Percentiles rank a stretch among this genome's conserved stretches.
Conservation (phyloP, 2,888 invertebrate species). For the Horisme vitalbata region DNA sequence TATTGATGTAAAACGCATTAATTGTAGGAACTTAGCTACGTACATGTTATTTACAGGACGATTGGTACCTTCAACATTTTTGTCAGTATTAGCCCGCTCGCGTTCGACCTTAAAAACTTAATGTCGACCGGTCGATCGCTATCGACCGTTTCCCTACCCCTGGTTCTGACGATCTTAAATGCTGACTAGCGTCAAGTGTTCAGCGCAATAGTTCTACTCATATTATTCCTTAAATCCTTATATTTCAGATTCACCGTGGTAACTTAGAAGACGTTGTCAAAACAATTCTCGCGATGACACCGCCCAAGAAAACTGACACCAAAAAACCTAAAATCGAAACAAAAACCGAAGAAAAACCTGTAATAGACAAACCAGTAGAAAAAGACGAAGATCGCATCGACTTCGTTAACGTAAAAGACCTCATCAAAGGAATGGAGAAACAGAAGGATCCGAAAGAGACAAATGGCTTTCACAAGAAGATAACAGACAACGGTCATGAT, state of each 20-base stretch:
- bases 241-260: constrained; percentile 82
- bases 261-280: constrained; percentile 76
- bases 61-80: too few relatives aligned
- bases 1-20: too few relatives aligned
- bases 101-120: too few relatives aligned
- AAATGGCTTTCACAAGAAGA: constrained; percentile 68
- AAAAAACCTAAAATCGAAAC: constrained; percentile 60
- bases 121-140: too few relatives aligned
- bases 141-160: too few relatives aligned
- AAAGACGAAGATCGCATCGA: constrained; percentile 78
- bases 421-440: constrained; percentile 85
- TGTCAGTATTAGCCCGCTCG: too few relatives aligned
- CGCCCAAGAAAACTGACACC: constrained; percentile 60
- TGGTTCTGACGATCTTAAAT: too few relatives aligned
- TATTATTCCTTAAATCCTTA: too few relatives aligned
- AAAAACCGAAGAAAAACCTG: constrained; percentile 55
- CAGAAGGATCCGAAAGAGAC: constrained; percentile 64
- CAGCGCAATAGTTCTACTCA: too few relatives aligned
- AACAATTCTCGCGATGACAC: constrained; percentile 69
- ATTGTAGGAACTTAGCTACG: too few relatives aligned
- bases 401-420: constrained; percentile 82
- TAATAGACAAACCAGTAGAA: constrained; percentile 50
- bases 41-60: too few relatives aligned
- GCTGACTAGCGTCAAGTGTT: too few relatives aligned
- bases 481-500: constrained; percentile 60